Evolutionary conservation across 2,113 vertebrate genomes (phyloP).

Genomic region (Neotragus moschatus): DNA sequence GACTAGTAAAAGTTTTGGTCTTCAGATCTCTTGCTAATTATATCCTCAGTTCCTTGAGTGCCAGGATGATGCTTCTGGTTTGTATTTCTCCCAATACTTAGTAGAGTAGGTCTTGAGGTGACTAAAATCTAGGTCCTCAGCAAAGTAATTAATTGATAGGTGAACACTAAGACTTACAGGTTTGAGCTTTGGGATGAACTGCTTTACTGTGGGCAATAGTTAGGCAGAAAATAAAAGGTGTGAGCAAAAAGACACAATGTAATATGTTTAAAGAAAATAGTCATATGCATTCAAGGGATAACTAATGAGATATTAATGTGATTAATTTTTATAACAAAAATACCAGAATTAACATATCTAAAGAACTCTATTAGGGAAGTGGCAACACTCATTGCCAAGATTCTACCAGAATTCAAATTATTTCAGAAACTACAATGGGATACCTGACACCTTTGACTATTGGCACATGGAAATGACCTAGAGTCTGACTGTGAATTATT

Average conservation of each 20-base stretch:
- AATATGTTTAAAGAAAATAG: background rate
- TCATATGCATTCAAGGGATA: background rate
- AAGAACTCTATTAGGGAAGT: background rate
- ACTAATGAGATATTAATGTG: background rate
- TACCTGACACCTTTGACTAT: background rate
- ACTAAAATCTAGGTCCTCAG: background rate
- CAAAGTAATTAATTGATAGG: background rate
- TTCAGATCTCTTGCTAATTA: background rate
- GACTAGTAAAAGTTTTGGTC: background rate
- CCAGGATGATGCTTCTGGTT: background rate
- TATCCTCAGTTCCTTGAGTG: background rate
- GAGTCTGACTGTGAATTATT: background rate
- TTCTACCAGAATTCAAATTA: background rate
- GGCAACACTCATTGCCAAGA: background rate
- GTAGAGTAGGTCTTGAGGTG: background rate
- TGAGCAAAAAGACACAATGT: background rate
- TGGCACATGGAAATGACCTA: background rate
- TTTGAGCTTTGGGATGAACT: background rate
- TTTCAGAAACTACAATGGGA: slow-evolving; percentile 3
- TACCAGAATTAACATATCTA: background rate
- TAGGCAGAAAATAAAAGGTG: background rate
- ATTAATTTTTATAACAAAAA: background rate
- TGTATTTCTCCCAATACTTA: background rate
- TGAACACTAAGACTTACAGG: background rate
- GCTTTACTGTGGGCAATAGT: background rate